Evolutionary conservation across 2,113 vertebrate species (phyloP), one percentile per base, ranked within the genome.

Genomic region (Ophthalmotilapia sp.): DNA sequence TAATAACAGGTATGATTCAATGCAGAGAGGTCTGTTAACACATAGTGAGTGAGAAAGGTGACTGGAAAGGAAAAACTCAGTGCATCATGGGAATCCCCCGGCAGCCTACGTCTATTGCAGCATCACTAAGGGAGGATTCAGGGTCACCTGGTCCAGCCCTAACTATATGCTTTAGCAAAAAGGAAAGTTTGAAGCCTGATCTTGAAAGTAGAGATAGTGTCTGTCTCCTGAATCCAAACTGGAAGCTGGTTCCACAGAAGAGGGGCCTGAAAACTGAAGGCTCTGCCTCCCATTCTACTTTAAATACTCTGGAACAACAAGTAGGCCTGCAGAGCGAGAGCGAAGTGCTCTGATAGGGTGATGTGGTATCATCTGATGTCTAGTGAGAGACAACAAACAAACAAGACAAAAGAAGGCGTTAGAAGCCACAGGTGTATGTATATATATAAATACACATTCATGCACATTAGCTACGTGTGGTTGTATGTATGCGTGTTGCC

Each of bases 41-140:
- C 53, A 23, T 13, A 1, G 53, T 3, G 21, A 55, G 53, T 2
- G 53, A 54, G 2, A 4, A 7, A n/a, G n/a, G n/a, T n/a, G n/a
- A n/a, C n/a, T n/a, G n/a, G n/a, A n/a, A n/a, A n/a, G n/a, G 11
- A 55, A 55, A 55, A 0, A 2, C 53, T 0, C 53, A 55, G 0
- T 55, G 53, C 53, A 55, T 55, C 21, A 55, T 55, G 53, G 53
- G 53, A 55, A 13, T 55, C 21, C 21, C 53, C 21, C 21, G 0
- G 53, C 53, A 26, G 4, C 0, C 21, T 55, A 1, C 6, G 0
- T 0, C 10, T 54, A 0, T 54, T 54, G 53, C n/a, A 23, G 53
- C n/a, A 23, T 23, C 0, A 23, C 53, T 54, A 54, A 54, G 10
- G 53, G n/a, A 54, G 53, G n/a, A 54, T 54, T 4, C 53, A 54